Percentiles rank a stretch among this genome's conserved stretches.
Conservation (phyloP, 2,888 invertebrate species). For the Drosophila antonietae region DNA sequence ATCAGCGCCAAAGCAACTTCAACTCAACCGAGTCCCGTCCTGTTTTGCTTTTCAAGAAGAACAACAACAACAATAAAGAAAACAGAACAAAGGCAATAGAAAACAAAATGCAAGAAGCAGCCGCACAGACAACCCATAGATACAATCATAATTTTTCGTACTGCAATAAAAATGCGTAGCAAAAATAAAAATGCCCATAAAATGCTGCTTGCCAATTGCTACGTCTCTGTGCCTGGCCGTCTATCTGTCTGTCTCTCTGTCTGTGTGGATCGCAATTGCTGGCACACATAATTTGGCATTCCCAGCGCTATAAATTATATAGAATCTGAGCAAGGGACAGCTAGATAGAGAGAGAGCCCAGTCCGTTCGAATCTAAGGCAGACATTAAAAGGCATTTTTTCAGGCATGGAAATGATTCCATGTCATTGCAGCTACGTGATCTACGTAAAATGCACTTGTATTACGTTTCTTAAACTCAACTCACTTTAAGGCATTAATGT, state of each 20-base stretch:
- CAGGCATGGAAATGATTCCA: conserved; percentile 72
- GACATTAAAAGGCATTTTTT: conserved; percentile 57
- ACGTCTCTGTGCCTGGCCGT: conserved; percentile 1
- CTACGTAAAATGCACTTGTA: conserved; percentile 49
- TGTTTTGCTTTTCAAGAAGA: not conserved
- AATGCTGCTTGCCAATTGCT: conserved; percentile 62
- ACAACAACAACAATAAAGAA: conserved; percentile 13
- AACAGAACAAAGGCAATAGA: conserved; percentile 9
- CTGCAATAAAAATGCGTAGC: conserved; percentile 77
- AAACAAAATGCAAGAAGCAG: conserved; percentile 24
- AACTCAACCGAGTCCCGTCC: not conserved
- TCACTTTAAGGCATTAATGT: not conserved
- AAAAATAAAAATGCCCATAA: conserved; percentile 72
- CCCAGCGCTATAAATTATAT: conserved; percentile 68
- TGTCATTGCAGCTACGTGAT: conserved; percentile 79
- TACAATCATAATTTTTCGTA: conserved; percentile 74
- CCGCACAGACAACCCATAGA: conserved; percentile 24
- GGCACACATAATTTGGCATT: conserved; percentile 71
- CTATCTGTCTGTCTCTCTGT: conserved; percentile 23
- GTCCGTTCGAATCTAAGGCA: not conserved
- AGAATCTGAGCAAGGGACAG: conserved; percentile 40
- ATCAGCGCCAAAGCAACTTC: conserved; percentile 27
- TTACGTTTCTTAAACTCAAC: conserved; percentile 18
- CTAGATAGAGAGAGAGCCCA: not conserved
- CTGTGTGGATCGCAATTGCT: conserved; percentile 56